Base-by-base conservation (phyloP, 1,140 invertebrate genomes). In the Aethina tumida region DNA sequence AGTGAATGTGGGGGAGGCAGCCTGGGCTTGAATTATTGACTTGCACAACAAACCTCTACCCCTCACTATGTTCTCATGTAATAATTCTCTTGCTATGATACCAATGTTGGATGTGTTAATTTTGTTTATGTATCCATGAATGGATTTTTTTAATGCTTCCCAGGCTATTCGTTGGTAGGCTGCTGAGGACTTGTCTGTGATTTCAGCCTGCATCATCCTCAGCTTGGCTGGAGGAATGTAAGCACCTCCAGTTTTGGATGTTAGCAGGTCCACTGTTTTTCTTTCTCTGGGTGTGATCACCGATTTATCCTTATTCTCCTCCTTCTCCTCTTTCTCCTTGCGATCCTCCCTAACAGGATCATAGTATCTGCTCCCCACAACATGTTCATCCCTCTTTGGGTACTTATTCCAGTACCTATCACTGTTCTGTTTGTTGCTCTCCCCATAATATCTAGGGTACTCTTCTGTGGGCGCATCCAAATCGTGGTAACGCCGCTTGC, bases 101-200 rank as follows among this genome's bases (percentile, higher is more conserved):
- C 79, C 80, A 43, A 99, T 92, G 59, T 99, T 99, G 1, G 87
- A 84, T 0, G 88, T 84, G 56, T 98, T 99, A 0, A 99, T 82
- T 73, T 98, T 99, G 64, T 99, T 99, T 29, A 99, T 93, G 41
- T 87, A 79, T 59, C 97, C 96, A 58, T 98, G 93, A 43, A 99
- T 93, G n/a, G 92, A 97, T 60, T 99, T 99, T 58, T 99, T 99
- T 9, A 99, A 63, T 0, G 92, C 91, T 72, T 99, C 96, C 97
- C 96, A 99, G 2, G 95, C 84, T 8, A 99, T 80, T 47, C 96
- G 70, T 65, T 99, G 97, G 68, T 92, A 99, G 6, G 87, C 85
- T 8, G 80, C 75, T 47, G 88, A 90, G 1, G 79, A 75, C 65
- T 97, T 97, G 53, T 97, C 92, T 0, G 84, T 91, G 13, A 96